These are phyloP conservation scores for Diplosoma virens DNA, from an alignment of 23 tunicate genomes.

Conservation along the genomic window DNA sequence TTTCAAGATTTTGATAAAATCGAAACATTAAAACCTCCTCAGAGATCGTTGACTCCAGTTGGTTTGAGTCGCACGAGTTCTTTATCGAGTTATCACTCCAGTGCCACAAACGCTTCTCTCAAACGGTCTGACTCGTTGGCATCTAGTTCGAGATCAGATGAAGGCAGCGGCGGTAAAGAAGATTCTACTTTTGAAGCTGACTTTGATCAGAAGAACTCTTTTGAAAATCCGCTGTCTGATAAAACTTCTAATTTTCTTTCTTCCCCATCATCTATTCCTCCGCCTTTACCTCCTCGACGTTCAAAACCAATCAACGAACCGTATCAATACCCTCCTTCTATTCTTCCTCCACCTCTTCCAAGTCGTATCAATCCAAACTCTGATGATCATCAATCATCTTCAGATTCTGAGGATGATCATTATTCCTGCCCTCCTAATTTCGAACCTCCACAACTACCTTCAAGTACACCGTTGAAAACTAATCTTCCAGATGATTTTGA, in stretches of 20 bases:
- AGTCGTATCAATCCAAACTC: background rate
- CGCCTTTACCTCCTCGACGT: conserved; percentile 41
- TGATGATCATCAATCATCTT: background rate
- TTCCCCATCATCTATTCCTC: background rate
- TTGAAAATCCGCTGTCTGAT: background rate
- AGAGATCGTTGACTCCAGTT: no score
- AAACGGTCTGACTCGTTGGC: no score
- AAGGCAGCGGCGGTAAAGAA: no score
- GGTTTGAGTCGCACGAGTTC: no score
- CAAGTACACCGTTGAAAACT: background rate
- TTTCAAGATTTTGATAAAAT: no score
- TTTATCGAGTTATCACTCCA: no score
- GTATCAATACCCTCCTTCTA: conserved; percentile 22
- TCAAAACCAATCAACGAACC: background rate
- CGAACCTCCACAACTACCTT: conserved; percentile 49
- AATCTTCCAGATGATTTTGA: no score
- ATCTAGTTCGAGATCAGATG: no score
- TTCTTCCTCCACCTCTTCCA: conserved; percentile 73
- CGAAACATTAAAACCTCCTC: no score
- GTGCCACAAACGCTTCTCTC: no score
- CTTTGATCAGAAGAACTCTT: background rate
- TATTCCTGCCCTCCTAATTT: conserved; percentile 30
- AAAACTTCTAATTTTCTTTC: conserved; percentile 3
- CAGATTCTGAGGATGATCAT: background rate
- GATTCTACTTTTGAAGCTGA: background rate